phyloP scores from a whole-genome alignment of 1,140 invertebrate species.

The Ceratina australensis region DNA sequence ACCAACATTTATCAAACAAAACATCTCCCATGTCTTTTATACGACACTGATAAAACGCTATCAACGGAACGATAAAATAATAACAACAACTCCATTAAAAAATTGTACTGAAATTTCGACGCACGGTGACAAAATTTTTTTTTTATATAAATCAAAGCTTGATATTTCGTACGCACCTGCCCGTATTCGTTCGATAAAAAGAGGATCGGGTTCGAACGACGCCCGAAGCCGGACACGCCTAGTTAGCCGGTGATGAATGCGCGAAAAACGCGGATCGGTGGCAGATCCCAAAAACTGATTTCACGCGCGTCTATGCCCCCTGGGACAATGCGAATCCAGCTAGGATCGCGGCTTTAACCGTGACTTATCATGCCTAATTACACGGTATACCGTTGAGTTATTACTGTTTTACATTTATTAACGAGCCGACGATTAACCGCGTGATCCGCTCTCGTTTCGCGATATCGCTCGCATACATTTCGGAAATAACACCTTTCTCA shows the following conservation, averaged over 20 bases:
- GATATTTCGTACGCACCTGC: no score
- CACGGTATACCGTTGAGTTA: constrained; percentile 59
- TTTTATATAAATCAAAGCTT: no score
- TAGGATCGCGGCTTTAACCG: constrained; percentile 52
- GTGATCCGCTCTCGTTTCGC: constrained; percentile 25
- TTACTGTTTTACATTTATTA: constrained; percentile 57
- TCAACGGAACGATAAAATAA: no score
- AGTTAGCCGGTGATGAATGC: constrained; percentile 71
- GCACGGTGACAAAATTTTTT: no score
- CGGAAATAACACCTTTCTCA: constrained; percentile 9
- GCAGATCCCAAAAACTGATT: constrained; percentile 69
- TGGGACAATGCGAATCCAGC: constrained; percentile 61
- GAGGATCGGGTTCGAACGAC: constrained; percentile 39
- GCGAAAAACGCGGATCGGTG: constrained; percentile 68
- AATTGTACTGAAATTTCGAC: no score
- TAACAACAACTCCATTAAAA: no score
- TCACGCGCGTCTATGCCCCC: constrained; percentile 38
- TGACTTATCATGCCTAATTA: constrained; percentile 67
- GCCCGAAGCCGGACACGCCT: constrained; percentile 68
- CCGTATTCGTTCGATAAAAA: no score
- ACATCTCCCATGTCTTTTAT: no score
- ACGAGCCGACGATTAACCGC: constrained; percentile 56
- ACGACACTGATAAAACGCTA: no score
- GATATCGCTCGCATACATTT: constrained; percentile 9
- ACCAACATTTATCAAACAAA: no score